Percentiles rank a stretch among this genome's conserved stretches.
Conservation (phyloP, 2,113 vertebrate species). For the Pavo muticus region DNA sequence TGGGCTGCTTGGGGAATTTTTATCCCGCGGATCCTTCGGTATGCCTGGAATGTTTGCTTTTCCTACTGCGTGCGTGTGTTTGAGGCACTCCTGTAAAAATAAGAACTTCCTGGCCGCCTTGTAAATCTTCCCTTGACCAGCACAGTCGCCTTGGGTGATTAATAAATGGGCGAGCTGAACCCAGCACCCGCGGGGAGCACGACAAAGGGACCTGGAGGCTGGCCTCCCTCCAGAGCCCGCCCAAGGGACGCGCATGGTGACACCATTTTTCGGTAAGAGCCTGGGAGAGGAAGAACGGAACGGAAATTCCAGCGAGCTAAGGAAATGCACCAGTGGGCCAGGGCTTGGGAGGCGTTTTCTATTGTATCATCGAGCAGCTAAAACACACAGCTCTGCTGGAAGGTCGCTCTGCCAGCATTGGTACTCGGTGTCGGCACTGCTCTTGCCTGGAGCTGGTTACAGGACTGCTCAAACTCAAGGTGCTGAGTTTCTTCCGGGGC, state of each 20-base stretch:
- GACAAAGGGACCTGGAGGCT: not conserved
- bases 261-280: constrained; percentile 14
- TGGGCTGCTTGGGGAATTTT: constrained; percentile 63
- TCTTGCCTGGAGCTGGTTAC: not conserved
- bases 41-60: constrained; percentile 75
- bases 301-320: constrained; percentile 67
- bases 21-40: constrained; percentile 58
- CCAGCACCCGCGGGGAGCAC: not conserved
- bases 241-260: not conserved
- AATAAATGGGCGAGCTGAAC: not conserved
- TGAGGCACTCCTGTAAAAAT: constrained; percentile 65
- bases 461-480: not conserved
- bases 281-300: constrained; percentile 58
- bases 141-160: constrained; percentile 31
- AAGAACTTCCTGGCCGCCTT: constrained; percentile 59
- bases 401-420: not conserved
- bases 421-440: not conserved
- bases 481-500: not conserved
- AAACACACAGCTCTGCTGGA: accelerated
- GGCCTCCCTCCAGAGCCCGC: not conserved
- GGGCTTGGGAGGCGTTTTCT: constrained; percentile 4
- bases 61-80: constrained; percentile 67
- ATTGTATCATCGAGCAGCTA: constrained; percentile 2
- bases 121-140: constrained; percentile 65
- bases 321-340: constrained; percentile 49